phyloP scores from a whole-genome alignment of 2,888 invertebrate genomes.

The Hedya salicella region DNA sequence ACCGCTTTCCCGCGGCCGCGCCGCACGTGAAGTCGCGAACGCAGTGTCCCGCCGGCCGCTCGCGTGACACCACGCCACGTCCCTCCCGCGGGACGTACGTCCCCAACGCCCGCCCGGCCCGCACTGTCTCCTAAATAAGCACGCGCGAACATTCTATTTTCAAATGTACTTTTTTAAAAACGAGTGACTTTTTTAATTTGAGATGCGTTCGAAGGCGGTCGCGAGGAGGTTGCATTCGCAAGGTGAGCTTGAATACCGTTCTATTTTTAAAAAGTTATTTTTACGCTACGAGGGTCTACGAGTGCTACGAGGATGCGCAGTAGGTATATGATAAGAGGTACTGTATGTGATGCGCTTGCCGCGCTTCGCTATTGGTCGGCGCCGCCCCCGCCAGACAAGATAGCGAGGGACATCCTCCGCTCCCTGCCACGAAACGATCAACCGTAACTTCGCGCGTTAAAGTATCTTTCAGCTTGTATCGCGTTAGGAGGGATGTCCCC shows the following conservation, averaged over 20 bases:
- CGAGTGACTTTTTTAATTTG: constrained; percentile 51
- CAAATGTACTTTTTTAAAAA: constrained; percentile 62
- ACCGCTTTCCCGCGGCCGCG: constrained; percentile 80
- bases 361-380: constrained; percentile 73
- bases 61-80: constrained; percentile 81
- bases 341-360: constrained; percentile 76
- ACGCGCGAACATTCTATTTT: constrained; percentile 60
- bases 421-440: constrained; percentile 49
- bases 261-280: constrained; percentile 22
- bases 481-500: constrained; percentile 77
- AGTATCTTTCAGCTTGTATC: constrained; percentile 55
- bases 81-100: constrained; percentile 64
- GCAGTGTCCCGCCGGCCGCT: constrained; percentile 84
- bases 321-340: constrained; percentile 75
- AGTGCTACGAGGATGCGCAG: constrained; percentile 65
- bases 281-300: constrained; percentile 37
- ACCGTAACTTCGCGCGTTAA: constrained; percentile 51
- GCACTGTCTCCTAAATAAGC: constrained; percentile 62
- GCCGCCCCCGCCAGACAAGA: constrained; percentile 83
- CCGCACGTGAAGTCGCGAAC: constrained; percentile 70
- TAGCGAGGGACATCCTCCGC: constrained; percentile 80
- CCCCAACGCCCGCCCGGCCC: constrained; percentile 70
- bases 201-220: constrained; percentile 90
- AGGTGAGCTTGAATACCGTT: constrained; percentile 79
- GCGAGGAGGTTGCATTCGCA: constrained; percentile 88